Conservation (phyloP, 2,797 vertebrate species). For the Sciurus vulgaris region DNA sequence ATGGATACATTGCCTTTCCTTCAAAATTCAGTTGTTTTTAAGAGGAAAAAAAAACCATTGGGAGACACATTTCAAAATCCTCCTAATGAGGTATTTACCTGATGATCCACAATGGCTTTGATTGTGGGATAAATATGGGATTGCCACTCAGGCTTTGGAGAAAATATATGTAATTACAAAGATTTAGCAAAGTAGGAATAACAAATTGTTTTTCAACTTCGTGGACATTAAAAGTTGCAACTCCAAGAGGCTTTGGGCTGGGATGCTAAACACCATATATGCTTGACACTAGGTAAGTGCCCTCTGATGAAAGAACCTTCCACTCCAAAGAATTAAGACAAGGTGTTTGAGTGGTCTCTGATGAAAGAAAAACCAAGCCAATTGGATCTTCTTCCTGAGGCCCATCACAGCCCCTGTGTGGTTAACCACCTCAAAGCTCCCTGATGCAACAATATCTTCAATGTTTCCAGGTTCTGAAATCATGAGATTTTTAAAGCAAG, state of each 20-base stretch:
- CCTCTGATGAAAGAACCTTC: constrained; percentile 59
- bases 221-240: constrained; percentile 23
- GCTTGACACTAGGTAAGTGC: background rate
- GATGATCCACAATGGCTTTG: constrained; percentile 77
- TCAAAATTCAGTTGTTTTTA: constrained; percentile 67
- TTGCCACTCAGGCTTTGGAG: constrained; percentile 71
- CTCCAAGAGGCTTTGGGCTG: background rate
- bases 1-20: constrained; percentile 57
- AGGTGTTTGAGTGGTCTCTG: constrained; percentile 9
- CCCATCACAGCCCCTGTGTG: background rate
- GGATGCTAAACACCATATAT: background rate
- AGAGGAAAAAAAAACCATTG: constrained; percentile 66
- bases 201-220: constrained; percentile 76
- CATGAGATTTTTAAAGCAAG: constrained; percentile 33
- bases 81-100: constrained; percentile 79
- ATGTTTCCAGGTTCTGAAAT: constrained; percentile 3
- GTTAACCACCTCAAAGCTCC: background rate
- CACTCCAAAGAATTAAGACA: constrained; percentile 64
- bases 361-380: constrained; percentile 76
- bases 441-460: background rate
- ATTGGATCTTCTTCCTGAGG: constrained; percentile 55
- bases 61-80: constrained; percentile 77
- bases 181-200: constrained; percentile 69
- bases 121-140: constrained; percentile 71
- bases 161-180: constrained; percentile 81